phyloP scores from a whole-genome alignment of 2,113 vertebrate genomes.

The Gallinago jamesoni region DNA sequence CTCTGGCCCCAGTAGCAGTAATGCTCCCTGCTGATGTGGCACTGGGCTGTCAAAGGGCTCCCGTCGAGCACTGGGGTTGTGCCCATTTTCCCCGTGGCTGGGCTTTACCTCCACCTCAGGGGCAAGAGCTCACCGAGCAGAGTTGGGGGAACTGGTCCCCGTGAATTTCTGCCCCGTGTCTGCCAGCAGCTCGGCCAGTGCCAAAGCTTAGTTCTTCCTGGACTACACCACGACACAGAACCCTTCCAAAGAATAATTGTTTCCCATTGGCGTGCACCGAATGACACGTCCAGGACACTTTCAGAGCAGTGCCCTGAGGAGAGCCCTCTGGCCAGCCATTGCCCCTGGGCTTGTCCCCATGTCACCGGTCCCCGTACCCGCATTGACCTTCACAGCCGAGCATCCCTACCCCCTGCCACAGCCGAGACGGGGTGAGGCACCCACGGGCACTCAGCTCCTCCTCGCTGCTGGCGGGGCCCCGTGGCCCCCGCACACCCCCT shows the following conservation, averaged over 20 bases:
- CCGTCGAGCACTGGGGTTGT: fast-evolving
- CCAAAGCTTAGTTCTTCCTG: not conserved
- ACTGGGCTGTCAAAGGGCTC: not conserved
- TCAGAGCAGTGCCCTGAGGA: not conserved
- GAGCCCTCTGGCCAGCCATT: not conserved
- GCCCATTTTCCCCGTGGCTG: fast-evolving
- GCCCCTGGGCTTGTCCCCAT: not conserved
- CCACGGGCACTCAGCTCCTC: not conserved
- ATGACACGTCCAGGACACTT: not conserved
- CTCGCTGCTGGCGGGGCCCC: not conserved
- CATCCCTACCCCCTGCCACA: not conserved
- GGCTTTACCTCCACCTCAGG: not conserved
- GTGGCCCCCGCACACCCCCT: fast-evolving
- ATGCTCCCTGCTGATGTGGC: fast-evolving
- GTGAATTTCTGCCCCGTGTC: not conserved
- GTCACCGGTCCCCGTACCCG: not conserved
- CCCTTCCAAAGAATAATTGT: not conserved
- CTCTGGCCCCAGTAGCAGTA: not conserved
- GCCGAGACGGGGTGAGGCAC: not conserved
- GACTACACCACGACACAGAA: not conserved
- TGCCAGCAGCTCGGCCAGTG: not conserved
- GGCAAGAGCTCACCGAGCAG: not conserved
- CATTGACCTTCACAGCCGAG: not conserved
- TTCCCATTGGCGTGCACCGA: not conserved
- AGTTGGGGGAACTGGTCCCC: not conserved